These are phyloP conservation scores for Platycercus adscitus DNA, from an alignment of 2,113 vertebrate genomes.

Conservation along the genomic window DNA sequence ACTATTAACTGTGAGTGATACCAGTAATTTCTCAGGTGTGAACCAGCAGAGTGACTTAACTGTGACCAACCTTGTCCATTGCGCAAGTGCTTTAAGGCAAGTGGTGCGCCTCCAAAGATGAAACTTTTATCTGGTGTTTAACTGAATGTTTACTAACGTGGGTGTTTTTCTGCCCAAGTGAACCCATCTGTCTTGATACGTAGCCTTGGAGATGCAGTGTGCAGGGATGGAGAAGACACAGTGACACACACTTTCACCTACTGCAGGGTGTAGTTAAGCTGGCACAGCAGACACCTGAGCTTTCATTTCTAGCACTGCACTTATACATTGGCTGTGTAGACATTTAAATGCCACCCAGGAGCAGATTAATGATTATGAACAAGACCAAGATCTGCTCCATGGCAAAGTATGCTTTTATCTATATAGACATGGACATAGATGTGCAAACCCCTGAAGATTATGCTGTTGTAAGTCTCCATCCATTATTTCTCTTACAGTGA, in stretches of 20 bases:
- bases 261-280: neutral
- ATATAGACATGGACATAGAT: neutral
- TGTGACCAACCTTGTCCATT: neutral
- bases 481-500: conserved; percentile 3
- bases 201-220: neutral
- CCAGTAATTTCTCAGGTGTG: neutral
- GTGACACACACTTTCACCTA: neutral
- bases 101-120: neutral
- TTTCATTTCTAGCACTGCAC: neutral
- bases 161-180: neutral
- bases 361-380: neutral
- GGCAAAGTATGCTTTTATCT: neutral
- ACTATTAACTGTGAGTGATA: neutral
- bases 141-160: neutral
- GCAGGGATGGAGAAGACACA: neutral
- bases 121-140: neutral
- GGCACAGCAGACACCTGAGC: neutral
- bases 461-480: neutral
- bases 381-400: neutral
- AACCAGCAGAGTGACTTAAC: neutral
- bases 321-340: neutral
- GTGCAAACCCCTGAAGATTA: neutral
- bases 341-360: neutral
- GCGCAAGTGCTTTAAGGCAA: neutral
- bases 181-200: neutral